These are phyloP conservation scores for Oriolus oriolus DNA, from an alignment of 2,113 vertebrate genomes.

Conservation along the genomic window DNA sequence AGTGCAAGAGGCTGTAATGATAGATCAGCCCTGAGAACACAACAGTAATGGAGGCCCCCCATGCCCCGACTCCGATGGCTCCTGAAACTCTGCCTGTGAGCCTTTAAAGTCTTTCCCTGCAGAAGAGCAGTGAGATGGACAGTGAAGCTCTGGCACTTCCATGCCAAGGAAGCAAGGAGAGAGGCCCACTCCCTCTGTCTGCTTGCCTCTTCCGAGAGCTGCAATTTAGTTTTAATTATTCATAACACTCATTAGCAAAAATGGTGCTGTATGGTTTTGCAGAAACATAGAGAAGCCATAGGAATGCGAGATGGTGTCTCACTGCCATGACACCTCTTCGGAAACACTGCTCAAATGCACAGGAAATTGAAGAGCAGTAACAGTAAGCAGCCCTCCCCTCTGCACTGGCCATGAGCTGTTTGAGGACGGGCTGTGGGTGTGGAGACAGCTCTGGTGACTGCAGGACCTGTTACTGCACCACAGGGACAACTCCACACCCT, in stretches of 20 bases:
- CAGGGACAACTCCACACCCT: not conserved
- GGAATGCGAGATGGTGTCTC: not conserved
- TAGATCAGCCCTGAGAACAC: conserved; percentile 25
- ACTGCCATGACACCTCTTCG: too few species aligned
- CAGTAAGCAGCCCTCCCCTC: fast-evolving
- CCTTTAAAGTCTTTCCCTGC: not conserved
- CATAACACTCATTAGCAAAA: not conserved
- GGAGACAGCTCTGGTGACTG: not conserved
- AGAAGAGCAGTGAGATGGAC: not conserved
- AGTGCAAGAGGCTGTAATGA: conserved; percentile 15
- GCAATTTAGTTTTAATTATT: not conserved
- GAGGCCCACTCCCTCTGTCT: not conserved
- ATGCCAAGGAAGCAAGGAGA: not conserved
- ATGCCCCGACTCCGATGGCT: not conserved
- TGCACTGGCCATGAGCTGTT: fast-evolving
- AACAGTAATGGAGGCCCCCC: not conserved
- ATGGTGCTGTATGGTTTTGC: not conserved
- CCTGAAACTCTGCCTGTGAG: not conserved
- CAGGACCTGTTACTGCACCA: not conserved
- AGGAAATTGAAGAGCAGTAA: not conserved
- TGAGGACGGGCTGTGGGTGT: fast-evolving
- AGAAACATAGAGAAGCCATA: not conserved
- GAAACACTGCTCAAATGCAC: not conserved
- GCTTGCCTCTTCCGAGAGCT: not conserved
- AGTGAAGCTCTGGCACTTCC: not conserved